phyloP scores from a whole-genome alignment of 64 coral and sea anemone species.

The Montipora cactus region DNA sequence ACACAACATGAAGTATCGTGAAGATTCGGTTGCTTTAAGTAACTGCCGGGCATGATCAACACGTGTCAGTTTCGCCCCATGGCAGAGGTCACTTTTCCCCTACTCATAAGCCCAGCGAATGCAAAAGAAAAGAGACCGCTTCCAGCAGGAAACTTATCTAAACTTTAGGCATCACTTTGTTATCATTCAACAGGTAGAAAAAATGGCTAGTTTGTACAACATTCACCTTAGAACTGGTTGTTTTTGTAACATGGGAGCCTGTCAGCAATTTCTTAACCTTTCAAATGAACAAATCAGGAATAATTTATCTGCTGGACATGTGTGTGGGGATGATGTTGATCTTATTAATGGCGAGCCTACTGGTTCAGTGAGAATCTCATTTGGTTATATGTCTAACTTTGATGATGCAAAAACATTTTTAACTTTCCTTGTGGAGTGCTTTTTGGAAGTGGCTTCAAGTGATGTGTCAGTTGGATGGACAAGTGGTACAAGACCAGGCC shows the following conservation, averaged over 20 bases:
- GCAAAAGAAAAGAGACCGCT: too few species aligned
- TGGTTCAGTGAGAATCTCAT: constrained; percentile 98
- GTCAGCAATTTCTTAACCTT: constrained; percentile 73
- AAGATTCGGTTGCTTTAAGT: too few species aligned
- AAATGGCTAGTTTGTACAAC: constrained; percentile 90
- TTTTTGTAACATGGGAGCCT: constrained; percentile 96
- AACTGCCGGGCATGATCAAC: too few species aligned
- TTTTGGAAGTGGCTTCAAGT: constrained; percentile 52
- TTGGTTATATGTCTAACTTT: constrained; percentile 99
- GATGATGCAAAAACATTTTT: constrained; percentile 86
- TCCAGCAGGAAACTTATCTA: background rate
- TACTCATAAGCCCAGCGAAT: too few species aligned
- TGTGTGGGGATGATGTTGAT: constrained; percentile 95
- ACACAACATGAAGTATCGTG: too few species aligned
- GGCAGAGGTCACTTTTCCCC: too few species aligned
- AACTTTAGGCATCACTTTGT: background rate
- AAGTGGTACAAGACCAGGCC: background rate
- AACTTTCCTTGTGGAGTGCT: constrained; percentile 81
- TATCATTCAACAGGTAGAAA: constrained; percentile 76
- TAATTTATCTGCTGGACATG: constrained; percentile 84
- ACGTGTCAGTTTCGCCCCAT: too few species aligned
- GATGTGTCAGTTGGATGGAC: background rate
- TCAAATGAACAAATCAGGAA: constrained; percentile 81
- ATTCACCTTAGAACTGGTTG: constrained; percentile 96
- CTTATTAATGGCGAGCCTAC: constrained; percentile 88